Evolutionary conservation across 2,113 vertebrate genomes (phyloP), one percentile per base, ranked within the genome.

Genomic region (Thamnophis sirtalis): DNA sequence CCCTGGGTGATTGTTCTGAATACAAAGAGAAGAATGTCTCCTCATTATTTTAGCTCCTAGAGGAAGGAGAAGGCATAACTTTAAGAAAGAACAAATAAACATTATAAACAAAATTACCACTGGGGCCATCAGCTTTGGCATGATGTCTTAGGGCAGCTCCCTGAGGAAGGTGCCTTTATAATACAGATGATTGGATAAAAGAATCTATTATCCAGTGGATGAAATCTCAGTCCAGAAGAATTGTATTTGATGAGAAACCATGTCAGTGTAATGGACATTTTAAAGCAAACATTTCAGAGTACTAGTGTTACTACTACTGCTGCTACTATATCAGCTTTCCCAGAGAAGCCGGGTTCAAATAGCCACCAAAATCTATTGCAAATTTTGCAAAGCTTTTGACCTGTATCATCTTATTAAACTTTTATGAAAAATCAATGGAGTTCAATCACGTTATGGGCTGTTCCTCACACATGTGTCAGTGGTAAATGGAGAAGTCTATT

Each of bases 341-440:
- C 90, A 92, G 93, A 91, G 86, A 95, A 92, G 94, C 88, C 93
- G 95, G 92, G 73, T 93, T 95, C 94, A 63, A 94, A 90, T 92
- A 93, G 94, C 93, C 93, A 86, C 92, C 93, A 92, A 92, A 96
- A 97, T 97, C 96, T 95, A 96, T 94, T 96, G 96, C 94, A 97
- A 96, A 96, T 94, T 97, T 96, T 96, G 92, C 94, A 95, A 95
- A 96, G 96, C 95, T 97, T 97, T 97, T 95, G 97, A 96, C 93
- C 96, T 97, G 96, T 96, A 97, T 95, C 96, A 87, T 95, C 96
- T 96, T 97, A 97, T 97, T 97, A 96, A 97, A 96, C 89, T 96
- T 97, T 97, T 97, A 97, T 97, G 96, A 97, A 97, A 98, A 98
- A 97, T 97, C 97, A 97, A 96, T 97, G 92, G 91, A 54, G 60